Base-by-base conservation (phyloP, 2,797 vertebrate genomes). In the Fringilla coelebs region DNA sequence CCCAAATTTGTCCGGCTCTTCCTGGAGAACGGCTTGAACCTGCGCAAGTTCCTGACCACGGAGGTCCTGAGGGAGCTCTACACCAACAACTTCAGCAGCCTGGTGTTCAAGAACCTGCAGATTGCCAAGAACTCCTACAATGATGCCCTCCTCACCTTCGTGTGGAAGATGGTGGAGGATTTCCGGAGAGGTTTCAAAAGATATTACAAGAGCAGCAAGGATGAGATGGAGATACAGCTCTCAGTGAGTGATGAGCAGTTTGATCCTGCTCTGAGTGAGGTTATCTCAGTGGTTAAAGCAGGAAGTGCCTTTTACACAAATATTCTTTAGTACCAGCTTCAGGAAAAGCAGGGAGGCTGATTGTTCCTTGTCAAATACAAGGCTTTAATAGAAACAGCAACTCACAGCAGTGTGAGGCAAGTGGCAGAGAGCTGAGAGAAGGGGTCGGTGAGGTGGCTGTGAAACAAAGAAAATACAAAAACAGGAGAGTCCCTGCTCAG, bases 121-220 rank as follows among this genome's bases (percentile, higher is more conserved):
- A 98, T 98, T 0, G 98, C 98, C 36, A 98, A 98, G 96, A 98
- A 98, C 57, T 98, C 98, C 54, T 98, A 98, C 54, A 98, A 98
- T 0, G 98, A 98, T 0, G 88, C 98, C 2, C 98, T 98, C 5
- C 98, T 98, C 72, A 98, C 98, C 0, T 98, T 98, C 1, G 97
- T 98, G 45, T 98, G 98, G 98, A 98, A 98, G 75, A 97, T 98
- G 97, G 97, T 98, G 26, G 97, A 98, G 26, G 98, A 97, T 80
- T 98, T 98, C 95, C 97, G 98, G 29, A 97, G 96, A 76, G 97
- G 96, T n/a, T 85, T 93, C 43, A 97, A 97, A 74, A 98, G 97
- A 92, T 98, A 98, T 34, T 98, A 98, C 45, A 98, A 98, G 38
- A 98, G 68, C 29, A 97, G 95, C 95, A 97, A 96, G 51, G 98